phyloP scores from a whole-genome alignment of 2,797 vertebrate genomes.

The Lutjanus campechanus region DNA sequence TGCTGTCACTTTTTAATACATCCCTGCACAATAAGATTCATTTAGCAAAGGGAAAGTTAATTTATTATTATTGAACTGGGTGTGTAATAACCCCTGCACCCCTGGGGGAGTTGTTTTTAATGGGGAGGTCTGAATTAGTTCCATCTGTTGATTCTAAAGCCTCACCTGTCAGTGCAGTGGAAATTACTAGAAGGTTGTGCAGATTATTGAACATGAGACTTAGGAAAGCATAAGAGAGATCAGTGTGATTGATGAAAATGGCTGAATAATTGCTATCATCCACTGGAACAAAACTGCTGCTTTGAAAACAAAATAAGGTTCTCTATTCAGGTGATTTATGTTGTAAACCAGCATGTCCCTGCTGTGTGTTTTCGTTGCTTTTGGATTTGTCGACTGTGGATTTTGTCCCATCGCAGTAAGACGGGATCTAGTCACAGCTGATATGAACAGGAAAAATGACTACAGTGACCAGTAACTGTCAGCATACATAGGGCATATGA shows the following conservation, averaged over 20 bases:
- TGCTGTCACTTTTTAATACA: background rate
- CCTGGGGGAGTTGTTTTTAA: constrained; percentile 8
- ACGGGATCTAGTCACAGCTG: background rate
- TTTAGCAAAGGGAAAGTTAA: constrained; percentile 17
- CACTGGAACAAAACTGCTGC: constrained; percentile 9
- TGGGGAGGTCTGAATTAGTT: constrained; percentile 31
- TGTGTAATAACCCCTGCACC: constrained; percentile 5
- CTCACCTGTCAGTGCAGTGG: background rate
- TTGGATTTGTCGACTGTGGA: background rate
- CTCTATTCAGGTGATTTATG: background rate
- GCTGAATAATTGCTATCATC: background rate
- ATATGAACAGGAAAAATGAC: background rate
- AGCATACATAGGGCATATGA: background rate
- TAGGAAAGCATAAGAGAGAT: background rate
- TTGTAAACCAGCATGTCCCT: background rate
- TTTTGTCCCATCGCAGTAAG: background rate
- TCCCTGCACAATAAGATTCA: constrained; percentile 2
- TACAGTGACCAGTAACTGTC: background rate
- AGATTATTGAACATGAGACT: background rate
- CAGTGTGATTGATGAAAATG: constrained; percentile 1
- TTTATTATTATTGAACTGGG: constrained; percentile 10
- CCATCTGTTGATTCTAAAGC: constrained; percentile 21
- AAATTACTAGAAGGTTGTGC: background rate
- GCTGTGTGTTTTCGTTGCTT: background rate
- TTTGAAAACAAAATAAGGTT: constrained; percentile 3